A percentile compares a stretch with the other conserved stretches of the same genome.
Conservation (phyloP, 2,113 vertebrate species). For the Ciconia boyciana region DNA sequence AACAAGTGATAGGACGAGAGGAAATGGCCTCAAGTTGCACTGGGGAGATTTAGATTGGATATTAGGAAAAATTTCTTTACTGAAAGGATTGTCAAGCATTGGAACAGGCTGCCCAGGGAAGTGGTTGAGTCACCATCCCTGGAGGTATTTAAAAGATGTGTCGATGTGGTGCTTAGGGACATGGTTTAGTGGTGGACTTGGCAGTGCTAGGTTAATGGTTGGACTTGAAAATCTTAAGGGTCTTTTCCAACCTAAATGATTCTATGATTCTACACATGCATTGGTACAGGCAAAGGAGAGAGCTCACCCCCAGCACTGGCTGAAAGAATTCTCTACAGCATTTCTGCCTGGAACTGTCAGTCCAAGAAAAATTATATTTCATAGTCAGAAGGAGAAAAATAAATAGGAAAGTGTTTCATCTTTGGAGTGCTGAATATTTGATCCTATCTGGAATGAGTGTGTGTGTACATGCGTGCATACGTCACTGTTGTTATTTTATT, state of each 20-base stretch:
- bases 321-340: not conserved
- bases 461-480: not conserved
- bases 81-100: not conserved
- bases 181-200: not conserved
- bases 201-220: not conserved
- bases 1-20: not conserved
- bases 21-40: not conserved
- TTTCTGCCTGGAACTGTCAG: not conserved
- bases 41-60: not conserved
- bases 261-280: not conserved
- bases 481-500: constrained; percentile 9
- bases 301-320: not conserved
- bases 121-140: not conserved
- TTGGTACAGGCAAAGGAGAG: not conserved
- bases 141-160: not conserved
- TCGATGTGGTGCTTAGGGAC: not conserved
- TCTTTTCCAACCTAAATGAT: not conserved
- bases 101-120: not conserved
- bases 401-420: not conserved
- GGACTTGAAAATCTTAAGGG: not conserved
- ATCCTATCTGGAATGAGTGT: not conserved
- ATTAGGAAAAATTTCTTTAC: not conserved
- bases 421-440: not conserved
- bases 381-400: not conserved
- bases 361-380: not conserved